These are phyloP conservation scores for Heterodera filipjevi DNA, from an alignment of 2,888 invertebrate species.

Conservation along the genomic window DNA sequence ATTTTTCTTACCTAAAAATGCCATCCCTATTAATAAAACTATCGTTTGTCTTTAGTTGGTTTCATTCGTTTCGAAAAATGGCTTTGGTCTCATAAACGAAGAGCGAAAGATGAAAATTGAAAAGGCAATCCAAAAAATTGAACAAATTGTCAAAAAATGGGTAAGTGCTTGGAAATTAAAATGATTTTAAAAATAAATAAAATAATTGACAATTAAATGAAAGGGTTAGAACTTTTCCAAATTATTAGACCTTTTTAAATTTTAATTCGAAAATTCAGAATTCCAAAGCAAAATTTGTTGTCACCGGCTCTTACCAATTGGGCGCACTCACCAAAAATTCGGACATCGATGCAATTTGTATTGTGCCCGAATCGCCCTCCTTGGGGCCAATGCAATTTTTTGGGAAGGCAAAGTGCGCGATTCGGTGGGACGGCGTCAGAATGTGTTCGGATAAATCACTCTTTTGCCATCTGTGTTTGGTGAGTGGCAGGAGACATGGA, in stretches of 20 bases:
- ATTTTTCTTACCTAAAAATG: too few relatives aligned
- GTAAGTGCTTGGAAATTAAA: not conserved
- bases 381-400: not conserved
- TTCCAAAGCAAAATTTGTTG: not conserved
- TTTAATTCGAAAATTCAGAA: not conserved
- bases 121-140: not conserved
- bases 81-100: not conserved
- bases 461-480: not conserved
- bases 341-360: not conserved
- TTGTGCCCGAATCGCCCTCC: not conserved
- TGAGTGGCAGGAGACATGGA: not conserved
- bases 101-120: not conserved
- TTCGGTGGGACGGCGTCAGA: not conserved
- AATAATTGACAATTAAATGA: not conserved
- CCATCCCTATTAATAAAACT: too few relatives aligned
- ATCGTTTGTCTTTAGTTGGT: not conserved
- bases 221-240: too few relatives aligned
- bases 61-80: not conserved
- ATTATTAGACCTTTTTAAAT: too few relatives aligned
- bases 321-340: not conserved
- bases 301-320: not conserved
- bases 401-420: not conserved
- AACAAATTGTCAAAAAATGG: not conserved
- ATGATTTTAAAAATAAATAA: not conserved
- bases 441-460: not conserved